phyloP scores from a whole-genome alignment of 2,797 vertebrate genomes.

The Hippoglossus hippoglossus region DNA sequence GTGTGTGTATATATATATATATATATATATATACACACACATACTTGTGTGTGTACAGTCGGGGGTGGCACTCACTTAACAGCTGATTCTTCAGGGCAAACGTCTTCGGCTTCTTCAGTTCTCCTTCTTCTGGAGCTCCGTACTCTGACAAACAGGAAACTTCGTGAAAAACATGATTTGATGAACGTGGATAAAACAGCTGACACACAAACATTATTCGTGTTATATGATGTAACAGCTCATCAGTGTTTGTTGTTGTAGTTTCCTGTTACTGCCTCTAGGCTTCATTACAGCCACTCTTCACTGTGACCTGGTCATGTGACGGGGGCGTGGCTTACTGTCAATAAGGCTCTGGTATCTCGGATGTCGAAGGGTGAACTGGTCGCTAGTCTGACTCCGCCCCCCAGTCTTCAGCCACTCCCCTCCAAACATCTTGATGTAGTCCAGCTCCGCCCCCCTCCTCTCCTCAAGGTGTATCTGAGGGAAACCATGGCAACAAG shows the following conservation, averaged over 20 bases:
- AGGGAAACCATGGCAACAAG: conserved; percentile 26
- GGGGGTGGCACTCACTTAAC: conserved; percentile 85
- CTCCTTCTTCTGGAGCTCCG: conserved; percentile 91
- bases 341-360: conserved; percentile 86
- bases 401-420: conserved; percentile 91
- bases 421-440: conserved; percentile 91
- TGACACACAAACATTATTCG: background rate
- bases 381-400: conserved; percentile 75
- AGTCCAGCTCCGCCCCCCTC: conserved; percentile 93
- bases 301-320: background rate
- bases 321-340: conserved; percentile 81
- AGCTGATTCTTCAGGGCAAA: conserved; percentile 91
- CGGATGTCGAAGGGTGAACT: conserved; percentile 88
- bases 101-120: conserved; percentile 84
- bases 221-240: too few species aligned
- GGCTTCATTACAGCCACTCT: background rate
- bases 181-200: background rate
- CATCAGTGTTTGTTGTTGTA: too few species aligned
- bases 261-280: background rate
- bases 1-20: too few species aligned
- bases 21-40: too few species aligned
- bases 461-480: conserved; percentile 88
- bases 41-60: background rate
- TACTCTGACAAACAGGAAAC: conserved; percentile 82
- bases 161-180: background rate